A percentile compares a stretch with the other conserved stretches of the same genome.
These are phyloP conservation scores for Halichoerus grypus DNA, from an alignment of 2,113 vertebrate genomes.

Conservation along the genomic window DNA sequence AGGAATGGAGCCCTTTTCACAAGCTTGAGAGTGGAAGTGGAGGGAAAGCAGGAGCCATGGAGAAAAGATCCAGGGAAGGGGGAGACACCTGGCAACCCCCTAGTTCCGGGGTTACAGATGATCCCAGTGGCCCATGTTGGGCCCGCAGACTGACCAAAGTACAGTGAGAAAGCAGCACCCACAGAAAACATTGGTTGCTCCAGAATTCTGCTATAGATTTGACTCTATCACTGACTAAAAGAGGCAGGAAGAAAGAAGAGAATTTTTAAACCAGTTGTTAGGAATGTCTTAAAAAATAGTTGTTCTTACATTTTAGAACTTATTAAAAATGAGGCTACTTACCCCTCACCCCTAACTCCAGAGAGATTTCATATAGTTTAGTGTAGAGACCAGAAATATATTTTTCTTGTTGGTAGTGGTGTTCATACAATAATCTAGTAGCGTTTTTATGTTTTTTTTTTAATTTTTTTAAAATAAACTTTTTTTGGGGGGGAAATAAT, in stretches of 20 bases:
- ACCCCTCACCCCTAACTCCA: too few relatives aligned
- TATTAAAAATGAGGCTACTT: neutral
- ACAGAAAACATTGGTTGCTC: neutral
- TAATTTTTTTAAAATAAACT: neutral
- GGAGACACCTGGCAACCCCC: neutral
- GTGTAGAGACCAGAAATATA: neutral
- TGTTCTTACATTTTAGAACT: neutral
- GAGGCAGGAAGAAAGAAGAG: neutral
- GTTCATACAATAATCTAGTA: too few relatives aligned
- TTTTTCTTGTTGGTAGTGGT: neutral
- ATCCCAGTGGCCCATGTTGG: neutral
- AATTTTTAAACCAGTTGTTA: neutral
- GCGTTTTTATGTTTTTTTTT: neutral
- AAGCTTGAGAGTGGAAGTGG: conserved; percentile 66
- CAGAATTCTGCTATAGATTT: neutral
- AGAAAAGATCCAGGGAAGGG: neutral
- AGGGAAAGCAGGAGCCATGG: neutral
- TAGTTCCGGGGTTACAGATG: neutral
- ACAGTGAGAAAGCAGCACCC: neutral
- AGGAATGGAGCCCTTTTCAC: conserved; percentile 73
- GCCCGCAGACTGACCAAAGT: neutral
- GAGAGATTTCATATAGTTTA: neutral
- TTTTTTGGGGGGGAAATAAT: neutral
- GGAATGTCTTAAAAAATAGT: neutral
- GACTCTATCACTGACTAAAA: neutral